Base-by-base conservation (phyloP, 53 echinoderm and acorn worm species). In the Temnopleurus reevesii region DNA sequence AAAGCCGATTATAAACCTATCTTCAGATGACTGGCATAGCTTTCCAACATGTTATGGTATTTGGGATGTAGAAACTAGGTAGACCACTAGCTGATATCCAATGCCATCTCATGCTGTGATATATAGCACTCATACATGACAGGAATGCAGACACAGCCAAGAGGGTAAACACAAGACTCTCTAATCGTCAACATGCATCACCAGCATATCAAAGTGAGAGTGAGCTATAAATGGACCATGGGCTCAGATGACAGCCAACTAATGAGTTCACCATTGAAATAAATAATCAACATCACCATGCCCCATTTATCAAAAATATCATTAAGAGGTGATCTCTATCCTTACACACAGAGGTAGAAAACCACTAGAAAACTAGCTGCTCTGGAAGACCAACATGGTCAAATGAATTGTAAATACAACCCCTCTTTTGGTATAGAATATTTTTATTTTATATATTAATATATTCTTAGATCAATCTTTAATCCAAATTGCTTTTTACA, bases 51-150 rank as follows among this genome's bases (percentile, higher is more conserved):
- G n/a, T 23, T 21, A 6, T 38, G 41, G 41, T 23, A 71, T 71
- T 33, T 41, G 23, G 23, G 41, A 27, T 41, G 18, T n/a, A 41
- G 71, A 38, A 41, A 7, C 38, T 41, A 21, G 71, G 41, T 12
- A 21, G 38, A 71, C 71, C 71, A 71, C 71, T 31, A 71, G 41
- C 71, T 41, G 71, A 21, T 18, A 71, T 38, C 41, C 21, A 29
- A 17, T 76, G 53, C 53, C 33, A 2, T 51, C 45, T 44, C 54
- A 55, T 35, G 56, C 83, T 56, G 55, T 83, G 88, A 87, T 31
- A 66, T 87, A 87, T 66, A 31, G 88, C 88, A 87, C 88, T 33
- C 88, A 38, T 33, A 51, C 24, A 66, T 87, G 36, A 46, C 1
- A 19, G 71, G 88, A 87, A 87, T 87, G 88, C 88, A 87, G 71